A percentile compares a stretch with the other conserved stretches of the same genome.
Evolutionary conservation across 2,113 vertebrate species (phyloP).

Genomic region (Prionailurus viverrinus): DNA sequence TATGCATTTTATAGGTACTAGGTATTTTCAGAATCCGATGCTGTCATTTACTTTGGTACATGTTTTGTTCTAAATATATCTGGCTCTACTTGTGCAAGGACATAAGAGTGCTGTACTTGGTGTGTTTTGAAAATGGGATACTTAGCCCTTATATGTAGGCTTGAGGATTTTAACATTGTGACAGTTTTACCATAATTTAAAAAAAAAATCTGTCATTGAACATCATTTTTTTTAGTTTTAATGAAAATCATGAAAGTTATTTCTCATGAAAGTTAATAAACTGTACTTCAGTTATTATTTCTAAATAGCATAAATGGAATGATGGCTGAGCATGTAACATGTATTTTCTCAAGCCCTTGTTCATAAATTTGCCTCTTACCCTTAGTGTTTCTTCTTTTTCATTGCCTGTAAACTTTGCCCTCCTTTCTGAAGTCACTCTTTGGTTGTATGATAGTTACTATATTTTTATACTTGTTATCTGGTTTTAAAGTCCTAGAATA

Average conservation of each 20-base stretch:
- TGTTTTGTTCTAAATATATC: slow-evolving; percentile 24
- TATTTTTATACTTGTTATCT: slow-evolving; percentile 34
- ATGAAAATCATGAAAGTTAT: slow-evolving; percentile 49
- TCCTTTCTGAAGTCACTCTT: not conserved
- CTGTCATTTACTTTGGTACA: not conserved
- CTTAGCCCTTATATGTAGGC: not conserved
- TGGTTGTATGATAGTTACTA: not conserved
- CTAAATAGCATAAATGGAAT: not conserved
- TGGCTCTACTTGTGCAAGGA: not conserved
- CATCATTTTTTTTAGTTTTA: slow-evolving; percentile 48
- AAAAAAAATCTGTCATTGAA: not conserved
- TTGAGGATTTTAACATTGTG: slow-evolving; percentile 44
- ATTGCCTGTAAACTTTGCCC: not conserved
- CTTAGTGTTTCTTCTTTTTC: not conserved
- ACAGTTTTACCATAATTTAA: slow-evolving; percentile 31
- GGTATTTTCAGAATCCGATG: not conserved
- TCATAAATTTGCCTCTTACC: slow-evolving; percentile 3
- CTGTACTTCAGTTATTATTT: slow-evolving; percentile 31
- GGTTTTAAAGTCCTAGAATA: slow-evolving; percentile 50
- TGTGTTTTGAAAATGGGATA: slow-evolving; percentile 41
- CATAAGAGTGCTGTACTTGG: not conserved
- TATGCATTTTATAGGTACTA: not conserved
- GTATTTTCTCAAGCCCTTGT: not conserved
- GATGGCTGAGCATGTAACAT: not conserved
- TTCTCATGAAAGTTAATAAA: slow-evolving; percentile 53